Evolutionary conservation across 2,113 vertebrate species (phyloP).

Genomic region (Vombatus ursinus): DNA sequence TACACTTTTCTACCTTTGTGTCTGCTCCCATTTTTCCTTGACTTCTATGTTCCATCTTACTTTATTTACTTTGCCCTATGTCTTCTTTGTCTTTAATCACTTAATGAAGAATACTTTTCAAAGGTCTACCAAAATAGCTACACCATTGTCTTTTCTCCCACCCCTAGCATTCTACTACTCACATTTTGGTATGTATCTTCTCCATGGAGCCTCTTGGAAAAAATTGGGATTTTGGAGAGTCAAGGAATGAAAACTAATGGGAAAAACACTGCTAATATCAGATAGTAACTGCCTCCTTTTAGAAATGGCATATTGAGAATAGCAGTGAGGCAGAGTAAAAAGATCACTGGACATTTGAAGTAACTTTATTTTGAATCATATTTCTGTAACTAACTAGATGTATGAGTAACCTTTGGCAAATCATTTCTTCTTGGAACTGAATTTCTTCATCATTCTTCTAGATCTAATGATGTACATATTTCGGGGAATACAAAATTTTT

Average conservation of each 20-base stretch:
- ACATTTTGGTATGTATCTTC: not conserved
- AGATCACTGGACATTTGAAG: not conserved
- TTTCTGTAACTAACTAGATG: not conserved
- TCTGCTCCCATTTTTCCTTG: not conserved
- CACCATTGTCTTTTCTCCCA: not conserved
- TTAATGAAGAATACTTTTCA: not conserved
- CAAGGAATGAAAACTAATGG: not conserved
- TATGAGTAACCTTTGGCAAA: not conserved
- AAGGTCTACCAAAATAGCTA: not conserved
- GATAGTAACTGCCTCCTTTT: not conserved
- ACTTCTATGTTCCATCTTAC: not conserved
- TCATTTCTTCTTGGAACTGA: not conserved
- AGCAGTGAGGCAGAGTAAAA: not conserved
- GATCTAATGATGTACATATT: not conserved
- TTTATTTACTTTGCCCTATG: not conserved
- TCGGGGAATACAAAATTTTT: not conserved
- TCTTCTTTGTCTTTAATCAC: not conserved
- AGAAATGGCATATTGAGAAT: not conserved
- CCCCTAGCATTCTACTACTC: not conserved
- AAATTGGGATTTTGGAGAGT: constrained; percentile 5
- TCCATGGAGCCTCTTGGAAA: not conserved
- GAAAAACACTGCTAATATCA: not conserved
- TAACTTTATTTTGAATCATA: not conserved
- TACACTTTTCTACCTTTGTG: not conserved
- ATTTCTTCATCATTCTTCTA: not conserved